phyloP scores from a whole-genome alignment of 2,113 vertebrate genomes.

The Bolborhynchus lineola region DNA sequence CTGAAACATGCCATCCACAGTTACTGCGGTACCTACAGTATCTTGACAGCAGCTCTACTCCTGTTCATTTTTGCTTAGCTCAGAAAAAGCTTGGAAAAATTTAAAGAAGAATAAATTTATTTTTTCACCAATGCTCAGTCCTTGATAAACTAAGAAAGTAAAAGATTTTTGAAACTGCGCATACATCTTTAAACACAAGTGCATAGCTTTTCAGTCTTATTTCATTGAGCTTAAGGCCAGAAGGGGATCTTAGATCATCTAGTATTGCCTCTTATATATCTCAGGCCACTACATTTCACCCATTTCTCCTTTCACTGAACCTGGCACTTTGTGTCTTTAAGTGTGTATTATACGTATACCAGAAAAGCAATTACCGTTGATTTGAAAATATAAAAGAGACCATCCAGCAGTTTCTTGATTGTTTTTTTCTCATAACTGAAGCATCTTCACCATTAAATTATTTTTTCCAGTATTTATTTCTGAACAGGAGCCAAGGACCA shows the following conservation, averaged over 20 bases:
- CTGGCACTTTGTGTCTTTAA: not conserved
- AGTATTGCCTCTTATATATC: not conserved
- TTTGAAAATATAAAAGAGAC: not conserved
- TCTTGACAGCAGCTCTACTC: not conserved
- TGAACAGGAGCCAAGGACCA: not conserved
- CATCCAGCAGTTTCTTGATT: not conserved
- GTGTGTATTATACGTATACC: not conserved
- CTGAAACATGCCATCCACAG: not conserved
- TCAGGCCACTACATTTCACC: not conserved
- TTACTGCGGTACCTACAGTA: not conserved
- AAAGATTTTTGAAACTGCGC: not conserved
- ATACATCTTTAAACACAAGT: not conserved
- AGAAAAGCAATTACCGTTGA: not conserved
- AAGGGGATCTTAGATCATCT: not conserved
- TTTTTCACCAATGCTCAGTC: not conserved
- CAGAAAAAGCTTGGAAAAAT: not conserved
- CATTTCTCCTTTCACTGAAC: not conserved
- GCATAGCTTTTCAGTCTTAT: not conserved
- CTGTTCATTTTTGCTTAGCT: not conserved
- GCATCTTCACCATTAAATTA: not conserved
- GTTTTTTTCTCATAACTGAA: not conserved
- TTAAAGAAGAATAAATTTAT: not conserved
- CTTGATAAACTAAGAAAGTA: not conserved
- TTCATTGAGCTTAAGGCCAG: not conserved
- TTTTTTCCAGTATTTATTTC: not conserved